Evolutionary conservation across 2,888 invertebrate genomes (phyloP), one percentile per base, ranked within the genome.

Genomic region (Saturnia japonica): DNA sequence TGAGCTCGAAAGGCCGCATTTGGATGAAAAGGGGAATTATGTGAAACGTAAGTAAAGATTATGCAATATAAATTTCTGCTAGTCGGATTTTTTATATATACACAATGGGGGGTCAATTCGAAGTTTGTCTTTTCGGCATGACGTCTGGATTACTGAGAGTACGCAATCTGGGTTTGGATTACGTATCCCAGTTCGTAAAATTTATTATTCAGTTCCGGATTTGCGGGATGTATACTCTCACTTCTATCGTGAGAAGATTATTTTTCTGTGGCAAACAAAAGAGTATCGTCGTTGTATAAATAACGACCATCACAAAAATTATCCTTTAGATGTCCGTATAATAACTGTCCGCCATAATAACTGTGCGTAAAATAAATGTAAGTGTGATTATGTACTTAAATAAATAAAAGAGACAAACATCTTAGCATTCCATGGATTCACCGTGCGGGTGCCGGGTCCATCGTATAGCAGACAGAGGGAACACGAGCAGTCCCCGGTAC

Each of bases 41-140:
- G 78, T 82, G 78, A 80, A 84, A 64, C 77, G 78, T 83, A 80
- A 84, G 77, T 80, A 78, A 80, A 83, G 84, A 85, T 87, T 85
- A 84, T 76, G 77, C 75, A 76, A 80, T 82, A 82, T 85, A 86
- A 85, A 84, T 85, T 84, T 75, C 77, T 76, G 79, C 84, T 78
- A 76, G 73, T 70, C 71, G 66, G 74, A 74, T 74, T 76, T 81
- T 80, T 80, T 22, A 47, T 54, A 60, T 25, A 75, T 78, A 67
- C 67, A 72, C 74, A 72, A 72, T 76, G 69, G 74, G 68, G n/a
- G 76, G 74, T 76, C 74, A 73, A 70, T 64, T 67, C 68, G 68
- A 60, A 70, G 71, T 73, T 74, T 76, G 75, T 72, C 74, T 77
- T 76, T 74, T 72, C 72, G 73, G n/a, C n/a, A n/a, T n/a, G n/a